These are phyloP conservation scores for Himantopus leucocephalus DNA, from an alignment of 2,113 vertebrate species.

Conservation along the genomic window DNA sequence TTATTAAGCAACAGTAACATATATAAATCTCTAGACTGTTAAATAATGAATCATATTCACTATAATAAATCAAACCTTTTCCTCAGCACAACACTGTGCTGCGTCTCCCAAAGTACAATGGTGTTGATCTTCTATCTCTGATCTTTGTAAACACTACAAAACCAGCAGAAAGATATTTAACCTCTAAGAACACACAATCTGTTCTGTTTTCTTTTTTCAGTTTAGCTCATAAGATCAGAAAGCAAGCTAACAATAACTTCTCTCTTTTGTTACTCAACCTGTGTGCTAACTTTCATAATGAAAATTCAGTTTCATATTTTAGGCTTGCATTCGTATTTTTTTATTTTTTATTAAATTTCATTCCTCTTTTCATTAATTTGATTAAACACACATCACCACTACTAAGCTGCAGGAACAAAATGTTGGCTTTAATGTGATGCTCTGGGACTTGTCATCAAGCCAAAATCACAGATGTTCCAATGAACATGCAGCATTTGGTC, in stretches of 20 bases:
- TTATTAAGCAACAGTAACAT: background rate
- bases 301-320: background rate
- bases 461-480: constrained; percentile 47
- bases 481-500: background rate
- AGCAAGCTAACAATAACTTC: background rate
- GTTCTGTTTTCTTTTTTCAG: background rate
- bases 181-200: background rate
- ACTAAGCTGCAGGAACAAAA: background rate
- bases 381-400: background rate
- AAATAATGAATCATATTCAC: background rate
- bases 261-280: background rate
- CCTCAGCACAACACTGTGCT: background rate
- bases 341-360: background rate
- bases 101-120: background rate
- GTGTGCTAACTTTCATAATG: background rate
- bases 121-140: background rate
- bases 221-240: background rate
- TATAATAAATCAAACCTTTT: background rate
- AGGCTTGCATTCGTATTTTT: background rate
- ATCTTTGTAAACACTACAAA: background rate
- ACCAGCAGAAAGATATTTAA: background rate
- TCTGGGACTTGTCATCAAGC: constrained; percentile 33
- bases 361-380: background rate
- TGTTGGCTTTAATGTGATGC: background rate
- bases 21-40: background rate